Base-by-base conservation (phyloP, 2,888 invertebrate genomes). In the Eupithecia abbreviata region DNA sequence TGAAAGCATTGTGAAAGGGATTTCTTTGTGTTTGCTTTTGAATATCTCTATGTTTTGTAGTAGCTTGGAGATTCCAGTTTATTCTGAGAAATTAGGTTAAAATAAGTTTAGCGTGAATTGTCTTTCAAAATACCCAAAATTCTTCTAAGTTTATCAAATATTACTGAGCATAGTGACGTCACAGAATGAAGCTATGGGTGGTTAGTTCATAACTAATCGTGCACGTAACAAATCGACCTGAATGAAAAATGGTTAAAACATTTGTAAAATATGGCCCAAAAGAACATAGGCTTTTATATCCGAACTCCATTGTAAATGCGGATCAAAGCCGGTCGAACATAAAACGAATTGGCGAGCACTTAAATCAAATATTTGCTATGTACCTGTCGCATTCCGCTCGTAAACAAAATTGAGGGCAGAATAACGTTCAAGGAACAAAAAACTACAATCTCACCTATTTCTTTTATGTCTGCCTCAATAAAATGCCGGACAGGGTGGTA, bases 341-440 rank as follows among this genome's bases (percentile, higher is more conserved):
- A 73, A 76, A 73, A 77, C 49, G 70, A 75, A 71, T 73, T 71
- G 73, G 43, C 71, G 49, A 71, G 51, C 75, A 74, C 73, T 75
- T 75, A 78, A 78, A 75, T 74, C 78, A 78, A 78, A 78, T 78
- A 78, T 78, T 78, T 76, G 75, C 55, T 74, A 73, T 73, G 76
- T 76, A 70, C 69, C 78, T 76, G 78, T 72, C 76, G 72, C 78
- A 76, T 75, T 76, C 51, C 72, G 72, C 15, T 78, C 79, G 78
- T 81, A 79, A 81, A 81, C 78, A 72, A 75, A 78, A 82, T 82
- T 73, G 75, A 70, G 76, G 76, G 49, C 75, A 65, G 62, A 78
- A 79, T 75, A 79, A 73, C 78, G 75, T 74, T 77, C 75, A 79
- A 79, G 80, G 79, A 74, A 78, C 75, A 77, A 80, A 75, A 80